Base-by-base conservation (phyloP, 2,797 vertebrate genomes). In the Taenioides sp. region DNA sequence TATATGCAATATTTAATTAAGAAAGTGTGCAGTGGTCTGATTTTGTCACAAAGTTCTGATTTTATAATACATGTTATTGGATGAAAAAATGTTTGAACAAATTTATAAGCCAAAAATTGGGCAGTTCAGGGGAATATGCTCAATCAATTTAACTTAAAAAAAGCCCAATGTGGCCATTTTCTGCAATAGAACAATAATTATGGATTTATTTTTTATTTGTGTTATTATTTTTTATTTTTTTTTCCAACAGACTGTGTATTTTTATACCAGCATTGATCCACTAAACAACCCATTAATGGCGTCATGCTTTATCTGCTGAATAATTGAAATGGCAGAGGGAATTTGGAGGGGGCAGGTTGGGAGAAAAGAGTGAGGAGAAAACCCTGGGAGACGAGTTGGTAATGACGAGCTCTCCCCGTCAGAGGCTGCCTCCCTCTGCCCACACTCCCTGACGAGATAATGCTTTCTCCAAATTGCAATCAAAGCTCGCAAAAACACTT, bases 381-480 rank as follows among this genome's bases (percentile, higher is more conserved):
- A 83, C 77, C 80, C 83, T 72, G 61, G 74, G 82, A 86, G 81
- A 87, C 81, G 86, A 84, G 86, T 89, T 71, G 86, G 86, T 92
- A 94, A 94, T 94, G 92, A 93, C 90, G 84, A 90, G 84, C 84
- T 84, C 87, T 88, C 89, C 92, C 87, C 92, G 91, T 79, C 84
- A 89, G 92, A 91, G 68, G 86, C 89, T 82, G 90, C 87, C 90
- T 92, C 89, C 92, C 86, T 88, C 88, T 84, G 67, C 91, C 91
- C 83, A 88, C 82, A 67, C 84, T 84, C 91, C 90, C 91, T 79
- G 84, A 90, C 88, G 92, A 92, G 93, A 94, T 94, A 93, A 94
- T 94, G 93, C 89, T 84, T 86, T 84, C 87, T 89, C 84, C 88
- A 92, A 94, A 93, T 93, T 93, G 91, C 93, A 94, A 94, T 94